Evolutionary conservation across 2,888 invertebrate species (phyloP), one percentile per base, ranked within the genome.

Genomic region (Cryptus armator): DNA sequence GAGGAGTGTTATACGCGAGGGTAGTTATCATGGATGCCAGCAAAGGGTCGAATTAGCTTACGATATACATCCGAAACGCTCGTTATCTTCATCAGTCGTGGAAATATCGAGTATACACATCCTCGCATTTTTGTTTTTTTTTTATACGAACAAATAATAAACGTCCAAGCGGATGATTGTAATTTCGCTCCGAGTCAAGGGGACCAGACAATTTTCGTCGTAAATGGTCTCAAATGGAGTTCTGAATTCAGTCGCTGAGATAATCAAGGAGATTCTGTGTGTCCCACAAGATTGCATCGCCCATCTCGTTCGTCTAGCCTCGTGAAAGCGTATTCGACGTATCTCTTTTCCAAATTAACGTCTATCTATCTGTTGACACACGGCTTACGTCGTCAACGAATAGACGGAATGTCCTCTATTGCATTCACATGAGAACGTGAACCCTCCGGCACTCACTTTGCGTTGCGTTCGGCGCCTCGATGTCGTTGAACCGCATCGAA

Each of bases 41-140:
- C 84, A 76, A 85, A 71, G 84, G 85, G 56, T 75, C 64, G 53
- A 85, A 75, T 86, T 84, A 80, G 72, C 68, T 46, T 29, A 46
- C 53, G 48, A 82, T 56, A 48, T 29, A 56, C 70, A 24, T 67
- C 37, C 44, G 83, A 59, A 43, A 68, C 37, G 64, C 70, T 81
- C 70, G 81, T 70, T 75, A 81, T 75, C 68, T 68, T 72, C 68
- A 70, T 81, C 68, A 68, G 14, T 46, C 5, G 51, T 1, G 44
- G 19, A 74, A 59, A 78, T 70, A 44, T 70, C 37, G 10, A 16
- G 29, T 16, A 3, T 16, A 71, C 64, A 7, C 24, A 37, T 9
- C 56, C 29, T 62, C 7, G 19, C 12, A 9, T 29, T 7, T 66
- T n/a, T 43, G 10, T 32, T 24, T 46, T 24, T 24, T 59, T 16